Conservation (phyloP, 2,113 vertebrate genomes). For the Aptenodytes forsteri region DNA sequence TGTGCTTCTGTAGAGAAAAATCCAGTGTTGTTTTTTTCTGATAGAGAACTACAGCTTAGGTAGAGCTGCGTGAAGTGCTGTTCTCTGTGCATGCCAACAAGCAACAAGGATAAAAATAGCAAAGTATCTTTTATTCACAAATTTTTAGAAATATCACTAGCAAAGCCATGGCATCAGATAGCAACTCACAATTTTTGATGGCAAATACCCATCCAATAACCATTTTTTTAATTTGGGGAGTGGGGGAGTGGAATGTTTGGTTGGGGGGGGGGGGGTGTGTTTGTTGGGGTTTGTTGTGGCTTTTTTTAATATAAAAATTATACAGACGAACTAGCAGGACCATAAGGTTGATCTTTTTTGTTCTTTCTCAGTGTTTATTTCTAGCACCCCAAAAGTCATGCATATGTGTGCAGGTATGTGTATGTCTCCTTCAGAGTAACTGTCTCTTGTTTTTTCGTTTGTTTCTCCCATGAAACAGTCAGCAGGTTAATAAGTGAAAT, state of each 20-base stretch:
- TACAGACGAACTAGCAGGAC: not conserved
- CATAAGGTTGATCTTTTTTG: not conserved
- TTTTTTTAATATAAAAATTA: not conserved
- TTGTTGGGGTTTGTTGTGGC: not conserved
- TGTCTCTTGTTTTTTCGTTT: not conserved
- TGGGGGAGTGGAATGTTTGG: rapidly evolving
- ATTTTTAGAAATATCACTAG: not conserved
- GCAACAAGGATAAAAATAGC: not conserved
- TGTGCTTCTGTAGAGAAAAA: not conserved
- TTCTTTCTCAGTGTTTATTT: not conserved
- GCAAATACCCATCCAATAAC: not conserved
- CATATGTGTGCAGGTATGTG: not conserved
- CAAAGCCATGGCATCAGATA: not conserved
- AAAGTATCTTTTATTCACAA: not conserved
- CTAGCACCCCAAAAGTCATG: not conserved
- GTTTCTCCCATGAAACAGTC: not conserved
- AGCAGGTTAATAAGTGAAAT: not conserved
- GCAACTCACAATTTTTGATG: not conserved
- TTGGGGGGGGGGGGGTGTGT: not conserved
- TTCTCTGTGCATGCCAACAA: not conserved
- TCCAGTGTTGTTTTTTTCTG: not conserved
- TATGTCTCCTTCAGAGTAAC: not conserved
- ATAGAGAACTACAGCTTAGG: not conserved
- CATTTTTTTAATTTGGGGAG: not conserved
- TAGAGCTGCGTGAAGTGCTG: not conserved